These are phyloP conservation scores for Xenopus laevis DNA, from an alignment of 2,113 vertebrate species.

Conservation along the genomic window DNA sequence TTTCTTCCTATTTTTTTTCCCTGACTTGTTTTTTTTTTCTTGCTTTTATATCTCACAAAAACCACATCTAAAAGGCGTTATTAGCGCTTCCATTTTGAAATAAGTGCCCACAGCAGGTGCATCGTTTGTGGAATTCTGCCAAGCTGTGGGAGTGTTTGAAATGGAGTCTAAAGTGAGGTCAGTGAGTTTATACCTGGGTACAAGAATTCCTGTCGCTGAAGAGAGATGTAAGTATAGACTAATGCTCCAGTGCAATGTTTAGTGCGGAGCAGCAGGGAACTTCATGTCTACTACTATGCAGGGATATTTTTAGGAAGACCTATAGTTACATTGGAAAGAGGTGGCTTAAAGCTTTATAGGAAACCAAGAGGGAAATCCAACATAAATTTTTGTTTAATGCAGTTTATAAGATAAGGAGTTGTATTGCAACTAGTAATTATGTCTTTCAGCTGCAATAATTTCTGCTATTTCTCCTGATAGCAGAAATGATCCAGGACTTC, in stretches of 20 bases:
- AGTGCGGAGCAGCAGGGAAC: constrained; percentile 23
- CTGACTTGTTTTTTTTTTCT: neutral
- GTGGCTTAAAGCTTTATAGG: no score
- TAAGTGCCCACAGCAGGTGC: constrained; percentile 13
- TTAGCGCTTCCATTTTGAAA: constrained; percentile 46
- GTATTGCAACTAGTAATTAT: no score
- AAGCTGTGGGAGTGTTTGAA: constrained; percentile 26
- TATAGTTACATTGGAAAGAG: no score
- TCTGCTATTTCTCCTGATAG: no score
- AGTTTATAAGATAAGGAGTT: no score
- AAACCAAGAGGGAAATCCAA: no score
- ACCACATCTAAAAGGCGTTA: constrained; percentile 9
- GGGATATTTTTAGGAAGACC: neutral
- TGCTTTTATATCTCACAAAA: neutral
- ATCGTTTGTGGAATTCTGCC: constrained; percentile 24
- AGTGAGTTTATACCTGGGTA: constrained; percentile 34
- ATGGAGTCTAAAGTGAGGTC: constrained; percentile 12
- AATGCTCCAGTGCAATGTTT: constrained; percentile 9
- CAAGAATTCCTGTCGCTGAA: constrained; percentile 37
- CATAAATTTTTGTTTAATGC: no score
- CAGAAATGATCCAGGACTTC: no score
- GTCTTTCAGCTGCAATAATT: no score
- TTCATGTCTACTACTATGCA: constrained; percentile 10
- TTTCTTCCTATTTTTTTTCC: no score
- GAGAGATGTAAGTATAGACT: neutral